Percentiles rank a stretch among this genome's conserved stretches.
Evolutionary conservation across 2,797 vertebrate genomes (phyloP).

Genomic region (Mus minutoides): DNA sequence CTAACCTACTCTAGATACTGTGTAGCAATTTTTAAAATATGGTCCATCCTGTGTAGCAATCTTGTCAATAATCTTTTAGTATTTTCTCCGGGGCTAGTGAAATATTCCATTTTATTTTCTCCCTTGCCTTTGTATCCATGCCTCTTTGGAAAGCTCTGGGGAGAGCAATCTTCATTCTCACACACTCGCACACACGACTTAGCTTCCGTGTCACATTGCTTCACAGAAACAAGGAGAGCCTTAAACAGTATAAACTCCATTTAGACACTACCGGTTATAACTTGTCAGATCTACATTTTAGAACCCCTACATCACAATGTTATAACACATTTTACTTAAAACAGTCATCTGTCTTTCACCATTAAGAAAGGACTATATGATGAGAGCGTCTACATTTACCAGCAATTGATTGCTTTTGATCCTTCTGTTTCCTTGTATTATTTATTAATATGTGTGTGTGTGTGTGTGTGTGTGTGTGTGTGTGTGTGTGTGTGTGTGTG

Average conservation of each 20-base stretch:
- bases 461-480: neutral
- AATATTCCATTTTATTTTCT: neutral
- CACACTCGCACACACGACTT: neutral
- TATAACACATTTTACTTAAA: neutral
- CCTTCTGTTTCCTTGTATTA: neutral
- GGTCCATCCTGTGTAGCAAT: neutral
- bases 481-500: neutral
- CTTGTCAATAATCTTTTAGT: neutral
- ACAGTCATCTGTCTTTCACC: neutral
- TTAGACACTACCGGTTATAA: neutral
- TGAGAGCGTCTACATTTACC: neutral
- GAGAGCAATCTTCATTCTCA: neutral
- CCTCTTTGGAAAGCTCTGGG: neutral
- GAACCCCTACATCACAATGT: neutral
- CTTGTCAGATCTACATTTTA: neutral
- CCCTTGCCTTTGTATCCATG: neutral
- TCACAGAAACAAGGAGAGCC: neutral
- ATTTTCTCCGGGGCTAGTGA: neutral
- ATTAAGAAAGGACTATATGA: neutral
- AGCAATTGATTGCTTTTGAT: neutral
- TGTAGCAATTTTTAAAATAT: conserved; percentile 9
- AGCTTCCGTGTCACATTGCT: neutral
- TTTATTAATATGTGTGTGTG: no score
- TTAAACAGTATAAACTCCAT: neutral
- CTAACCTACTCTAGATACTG: neutral